Evolutionary conservation across 2,888 invertebrate genomes (phyloP).

Genomic region (Flabesymbios commensalis): DNA sequence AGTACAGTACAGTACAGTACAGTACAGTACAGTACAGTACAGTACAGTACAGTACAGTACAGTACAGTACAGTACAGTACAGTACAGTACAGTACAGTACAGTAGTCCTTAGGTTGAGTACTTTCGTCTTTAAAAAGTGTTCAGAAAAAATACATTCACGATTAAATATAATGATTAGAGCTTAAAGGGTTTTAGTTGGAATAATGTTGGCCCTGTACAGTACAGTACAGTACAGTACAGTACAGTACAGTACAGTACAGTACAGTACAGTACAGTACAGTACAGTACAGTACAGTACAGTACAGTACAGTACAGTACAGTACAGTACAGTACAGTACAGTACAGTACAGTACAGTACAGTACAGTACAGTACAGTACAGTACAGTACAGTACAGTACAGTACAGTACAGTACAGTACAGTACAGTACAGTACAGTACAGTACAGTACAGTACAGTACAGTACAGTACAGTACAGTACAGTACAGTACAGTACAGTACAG

Average conservation of each 20-base stretch:
- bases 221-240: slow-evolving; percentile 10
- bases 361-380: background rate
- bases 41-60: background rate
- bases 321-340: slow-evolving; percentile 2
- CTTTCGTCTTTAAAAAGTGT: no score
- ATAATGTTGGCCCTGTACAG: slow-evolving; percentile 1
- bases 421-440: background rate
- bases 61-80: background rate
- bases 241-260: background rate
- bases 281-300: slow-evolving; percentile 12
- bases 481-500: background rate
- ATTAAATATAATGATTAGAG: no score
- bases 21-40: background rate
- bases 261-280: slow-evolving; percentile 9
- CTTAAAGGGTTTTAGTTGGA: background rate
- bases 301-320: slow-evolving; percentile 3
- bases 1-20: slow-evolving; percentile 10
- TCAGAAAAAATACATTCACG: no score
- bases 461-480: background rate
- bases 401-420: background rate
- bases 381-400: background rate
- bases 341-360: background rate
- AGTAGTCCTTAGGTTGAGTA: background rate
- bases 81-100: background rate
- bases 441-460: background rate